Base-by-base conservation (phyloP, 2,113 vertebrate genomes). In the Tachysurus fulvidraco region DNA sequence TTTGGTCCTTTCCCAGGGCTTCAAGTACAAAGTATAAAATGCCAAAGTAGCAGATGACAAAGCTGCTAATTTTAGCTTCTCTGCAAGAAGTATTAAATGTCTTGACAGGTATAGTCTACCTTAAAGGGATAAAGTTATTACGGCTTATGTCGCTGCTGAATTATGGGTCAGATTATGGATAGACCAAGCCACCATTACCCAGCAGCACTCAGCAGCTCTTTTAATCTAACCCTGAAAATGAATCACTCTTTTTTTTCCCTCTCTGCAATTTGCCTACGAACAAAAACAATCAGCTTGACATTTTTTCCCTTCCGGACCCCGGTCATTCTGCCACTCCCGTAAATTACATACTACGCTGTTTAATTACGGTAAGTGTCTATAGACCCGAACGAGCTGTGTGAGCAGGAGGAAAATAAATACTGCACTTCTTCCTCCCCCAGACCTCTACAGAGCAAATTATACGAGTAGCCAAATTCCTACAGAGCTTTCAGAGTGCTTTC, bases 321-420 rank as follows among this genome's bases (percentile, higher is more conserved):
- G 25, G 59, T 21, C 44, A 52, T 8, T 19, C 36, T 62, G 41
- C 41, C 73, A 44, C 28, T 13, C n/a, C 7, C 17, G 69, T 52
- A 57, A 81, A 59, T 69, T 59, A 80, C 77, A 69, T 30, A 16
- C 2, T 44, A 46, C 62, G 57, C 50, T 80, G 76, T 71, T 80
- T 55, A 80, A 86, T 86, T 44, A 86, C 23, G 69, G 77, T 59
- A 30, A 85, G 55, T 57, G 52, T 44, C 52, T 46, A 71, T 46
- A 59, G 19, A 67, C 19, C 14, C 4, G 3, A 30, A 14, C 17
- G 7, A 6, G 46, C 74, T 25, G 64, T 57, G 21, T 74, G 71
- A 30, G 54, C 62, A 59, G 64, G 11, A 52, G 73, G 57, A 30
- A 76, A 85, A 62, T 28, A 85, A 85, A 77, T 16, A 85, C 60